A percentile compares a stretch with the other conserved stretches of the same genome.
Conservation (phyloP, 2,797 vertebrate genomes). For the Leontopithecus rosalia region DNA sequence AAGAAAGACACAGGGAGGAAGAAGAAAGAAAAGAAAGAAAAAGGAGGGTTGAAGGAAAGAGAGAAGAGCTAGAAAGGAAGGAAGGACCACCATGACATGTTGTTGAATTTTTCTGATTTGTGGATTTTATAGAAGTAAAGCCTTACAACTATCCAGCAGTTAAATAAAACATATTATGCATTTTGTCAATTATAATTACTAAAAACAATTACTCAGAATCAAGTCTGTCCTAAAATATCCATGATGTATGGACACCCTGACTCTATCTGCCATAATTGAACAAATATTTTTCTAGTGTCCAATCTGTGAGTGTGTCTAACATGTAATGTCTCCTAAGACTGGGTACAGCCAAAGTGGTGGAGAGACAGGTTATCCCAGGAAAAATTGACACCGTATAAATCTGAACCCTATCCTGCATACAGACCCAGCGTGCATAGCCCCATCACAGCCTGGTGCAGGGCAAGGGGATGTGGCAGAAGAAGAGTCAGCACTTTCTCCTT, state of each 20-base stretch:
- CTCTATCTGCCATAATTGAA: not conserved
- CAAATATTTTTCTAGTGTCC: not conserved
- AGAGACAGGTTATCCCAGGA: not conserved
- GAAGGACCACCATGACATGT: not conserved
- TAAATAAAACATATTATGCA: not conserved
- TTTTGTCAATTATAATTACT: not conserved
- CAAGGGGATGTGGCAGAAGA: not conserved
- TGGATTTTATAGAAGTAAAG: not conserved
- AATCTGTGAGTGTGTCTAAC: not conserved
- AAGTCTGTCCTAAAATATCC: not conserved
- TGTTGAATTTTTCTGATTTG: not conserved
- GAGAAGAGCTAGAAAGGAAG: not conserved
- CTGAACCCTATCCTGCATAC: not conserved
- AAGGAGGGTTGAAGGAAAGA: too few species aligned
- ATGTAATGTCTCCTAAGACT: not conserved
- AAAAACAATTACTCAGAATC: constrained; percentile 6
- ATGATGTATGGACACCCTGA: not conserved
- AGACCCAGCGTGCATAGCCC: not conserved
- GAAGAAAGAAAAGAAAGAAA: not conserved
- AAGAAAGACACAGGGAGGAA: not conserved
- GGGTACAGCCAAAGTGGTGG: not conserved
- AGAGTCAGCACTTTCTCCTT: too few species aligned
- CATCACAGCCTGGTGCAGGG: not conserved
- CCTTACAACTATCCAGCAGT: not conserved
- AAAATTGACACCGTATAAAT: not conserved